Evolutionary conservation across 2,888 invertebrate genomes (phyloP).

Genomic region (Chydorus sphaericus): DNA sequence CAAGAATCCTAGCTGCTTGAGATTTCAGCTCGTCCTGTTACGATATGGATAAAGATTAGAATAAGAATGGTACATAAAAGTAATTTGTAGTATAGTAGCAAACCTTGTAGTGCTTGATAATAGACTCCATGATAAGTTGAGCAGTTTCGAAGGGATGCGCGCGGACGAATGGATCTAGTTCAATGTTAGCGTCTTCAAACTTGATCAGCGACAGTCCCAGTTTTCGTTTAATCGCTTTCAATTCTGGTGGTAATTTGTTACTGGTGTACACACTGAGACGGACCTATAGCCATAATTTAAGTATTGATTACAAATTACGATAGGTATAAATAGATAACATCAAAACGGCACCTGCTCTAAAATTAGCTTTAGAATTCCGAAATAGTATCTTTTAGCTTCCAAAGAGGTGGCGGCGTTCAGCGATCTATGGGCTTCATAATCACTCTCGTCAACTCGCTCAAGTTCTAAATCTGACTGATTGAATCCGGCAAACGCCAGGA

Average conservation of each 20-base stretch:
- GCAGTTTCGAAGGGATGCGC: constrained; percentile 84
- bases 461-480: constrained; percentile 33
- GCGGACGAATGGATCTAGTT: constrained; percentile 72
- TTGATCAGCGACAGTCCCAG: constrained; percentile 77
- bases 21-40: constrained; percentile 58
- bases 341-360: constrained; percentile 46
- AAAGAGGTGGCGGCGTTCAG: constrained; percentile 64
- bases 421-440: constrained; percentile 63
- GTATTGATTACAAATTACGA: neutral
- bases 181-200: constrained; percentile 92
- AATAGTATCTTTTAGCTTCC: constrained; percentile 71
- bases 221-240: constrained; percentile 65
- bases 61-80: constrained; percentile 7
- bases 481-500: constrained; percentile 36
- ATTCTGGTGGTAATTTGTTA: constrained; percentile 57
- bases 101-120: constrained; percentile 68
- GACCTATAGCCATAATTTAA: constrained; percentile 40
- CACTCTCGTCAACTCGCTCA: constrained; percentile 49
- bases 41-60: neutral
- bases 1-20: constrained; percentile 89
- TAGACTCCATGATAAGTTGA: constrained; percentile 61
- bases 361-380: constrained; percentile 62
- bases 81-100: constrained; percentile 34
- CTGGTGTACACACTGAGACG: constrained; percentile 80
- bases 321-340: no score